Percentiles rank a stretch among this genome's conserved stretches.
phyloP scores from a whole-genome alignment of 1,140 invertebrate species.

The Aricia agestis region DNA sequence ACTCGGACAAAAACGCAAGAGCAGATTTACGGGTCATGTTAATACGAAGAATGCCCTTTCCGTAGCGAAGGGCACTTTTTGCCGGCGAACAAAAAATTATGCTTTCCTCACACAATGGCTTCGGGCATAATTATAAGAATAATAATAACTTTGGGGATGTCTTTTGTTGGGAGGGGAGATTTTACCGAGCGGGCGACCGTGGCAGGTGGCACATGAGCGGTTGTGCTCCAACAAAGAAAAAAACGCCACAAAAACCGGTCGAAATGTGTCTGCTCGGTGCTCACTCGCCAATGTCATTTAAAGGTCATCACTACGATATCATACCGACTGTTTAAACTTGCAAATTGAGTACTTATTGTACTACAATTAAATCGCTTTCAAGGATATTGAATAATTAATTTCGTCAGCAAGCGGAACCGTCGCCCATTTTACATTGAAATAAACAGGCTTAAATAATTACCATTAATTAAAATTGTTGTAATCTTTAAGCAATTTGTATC shows the following conservation, averaged over 20 bases:
- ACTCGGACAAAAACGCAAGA: constrained; percentile 48
- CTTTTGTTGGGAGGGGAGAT: constrained; percentile 64
- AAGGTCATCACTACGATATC: constrained; percentile 44
- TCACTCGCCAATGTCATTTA: constrained; percentile 59
- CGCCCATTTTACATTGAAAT: neutral
- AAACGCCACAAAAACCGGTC: constrained; percentile 58
- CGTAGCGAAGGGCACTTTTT: constrained; percentile 62
- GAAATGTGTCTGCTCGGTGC: constrained; percentile 32
- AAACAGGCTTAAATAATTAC: neutral
- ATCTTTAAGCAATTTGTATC: neutral
- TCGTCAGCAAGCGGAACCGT: neutral
- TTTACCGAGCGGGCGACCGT: constrained; percentile 69
- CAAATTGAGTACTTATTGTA: constrained; percentile 14
- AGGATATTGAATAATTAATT: constrained; percentile 8
- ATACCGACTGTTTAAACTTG: constrained; percentile 14
- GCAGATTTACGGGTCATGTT: constrained; percentile 44
- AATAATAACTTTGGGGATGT: constrained; percentile 71
- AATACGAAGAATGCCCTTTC: constrained; percentile 52
- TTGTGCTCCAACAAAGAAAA: constrained; percentile 61
- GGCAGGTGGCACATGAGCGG: constrained; percentile 66
- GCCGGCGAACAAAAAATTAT: constrained; percentile 51
- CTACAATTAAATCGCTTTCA: constrained; percentile 15
- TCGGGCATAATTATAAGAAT: constrained; percentile 66
- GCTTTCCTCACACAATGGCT: constrained; percentile 58
- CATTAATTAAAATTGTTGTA: neutral